Base-by-base conservation (phyloP, 1,140 invertebrate genomes). In the Dendrolimus punctatus region DNA sequence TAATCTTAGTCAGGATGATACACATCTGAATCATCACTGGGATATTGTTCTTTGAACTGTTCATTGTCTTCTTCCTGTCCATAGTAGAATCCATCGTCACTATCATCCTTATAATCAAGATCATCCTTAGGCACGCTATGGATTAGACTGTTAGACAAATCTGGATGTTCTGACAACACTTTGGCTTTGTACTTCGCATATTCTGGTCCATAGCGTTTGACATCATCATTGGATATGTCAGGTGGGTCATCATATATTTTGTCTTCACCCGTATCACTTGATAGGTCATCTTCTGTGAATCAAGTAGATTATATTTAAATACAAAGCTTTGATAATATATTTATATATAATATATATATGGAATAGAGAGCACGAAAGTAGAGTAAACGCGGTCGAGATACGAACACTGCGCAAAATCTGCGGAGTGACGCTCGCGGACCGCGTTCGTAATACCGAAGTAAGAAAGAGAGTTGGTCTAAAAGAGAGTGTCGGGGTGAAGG, bases 181-280 rank as follows among this genome's bases (percentile, higher is more conserved):
- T 57, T 77, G 0, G 79, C 77, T 64, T 87, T 88, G 49, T 88
- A 88, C 52, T 76, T 80, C 0, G 85, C 87, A 49, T 88, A 88
- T 2, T 77, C 80, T 42, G 61, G 57, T 2, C 87, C 87, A 49
- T 86, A 88, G 8, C 69, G 60, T 53, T 82, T 71, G 0, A 76
- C 74, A 62, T 88, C 84, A 55, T 84, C 77, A n/a, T 74, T 73
- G 42, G 42, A 81, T 8, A 40, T 75, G 44, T 41, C 71, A 37
- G 67, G 46, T 9, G 76, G 68, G 36, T 79, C 68, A 9, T 83
- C 77, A 57, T 87, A 87, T 56, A 85, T 80, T 58, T 74, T 71
- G 38, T 85, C 83, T 66, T 87, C 85, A 5, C 68, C 80, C 9
- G 66, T 60, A 67, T 90, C 89, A 55, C 86, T 89, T 9, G 89